Evolutionary conservation across 2,888 invertebrate species (phyloP).

Genomic region (Stictocephala bisonia): DNA sequence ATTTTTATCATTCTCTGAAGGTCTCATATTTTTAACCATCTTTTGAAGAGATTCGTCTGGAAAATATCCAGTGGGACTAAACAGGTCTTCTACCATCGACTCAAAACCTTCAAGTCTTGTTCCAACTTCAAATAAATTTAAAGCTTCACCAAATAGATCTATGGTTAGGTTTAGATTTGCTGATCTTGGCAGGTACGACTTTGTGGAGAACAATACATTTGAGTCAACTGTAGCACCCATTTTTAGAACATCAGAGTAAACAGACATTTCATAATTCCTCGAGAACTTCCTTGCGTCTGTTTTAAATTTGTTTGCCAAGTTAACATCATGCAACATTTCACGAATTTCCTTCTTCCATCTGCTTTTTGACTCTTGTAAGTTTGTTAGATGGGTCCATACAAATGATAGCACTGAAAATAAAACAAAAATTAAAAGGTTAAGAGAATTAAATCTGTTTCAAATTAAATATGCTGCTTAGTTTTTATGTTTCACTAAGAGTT

Average conservation of each 20-base stretch:
- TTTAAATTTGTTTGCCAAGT: conserved; percentile 82
- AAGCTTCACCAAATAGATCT: conserved; percentile 89
- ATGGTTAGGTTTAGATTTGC: conserved; percentile 82
- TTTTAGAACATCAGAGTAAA: conserved; percentile 89
- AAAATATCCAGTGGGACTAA: conserved; percentile 83
- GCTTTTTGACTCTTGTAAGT: conserved; percentile 84
- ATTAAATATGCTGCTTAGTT: too few species aligned
- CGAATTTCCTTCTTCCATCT: conserved; percentile 87
- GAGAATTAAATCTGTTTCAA: too few species aligned
- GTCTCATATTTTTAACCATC: conserved; percentile 65
- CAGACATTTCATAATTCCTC: conserved; percentile 86
- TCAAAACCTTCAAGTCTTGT: conserved; percentile 90
- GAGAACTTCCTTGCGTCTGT: conserved; percentile 91
- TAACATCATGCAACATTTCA: conserved; percentile 81
- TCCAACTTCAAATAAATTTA: conserved; percentile 86
- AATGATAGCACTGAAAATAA: conserved; percentile 82
- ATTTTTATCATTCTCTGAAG: conserved; percentile 68
- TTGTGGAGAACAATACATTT: conserved; percentile 86
- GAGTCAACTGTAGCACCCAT: conserved; percentile 85
- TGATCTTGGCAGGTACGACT: conserved; percentile 87
- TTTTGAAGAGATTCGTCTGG: conserved; percentile 71
- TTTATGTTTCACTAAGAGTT: too few species aligned
- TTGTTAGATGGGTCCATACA: conserved; percentile 92
- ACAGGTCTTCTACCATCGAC: conserved; percentile 81
- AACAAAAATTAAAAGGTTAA: conserved; percentile 31